These are phyloP conservation scores for Blastobasis adustella DNA, from an alignment of 2,888 invertebrate genomes.

Conservation along the genomic window DNA sequence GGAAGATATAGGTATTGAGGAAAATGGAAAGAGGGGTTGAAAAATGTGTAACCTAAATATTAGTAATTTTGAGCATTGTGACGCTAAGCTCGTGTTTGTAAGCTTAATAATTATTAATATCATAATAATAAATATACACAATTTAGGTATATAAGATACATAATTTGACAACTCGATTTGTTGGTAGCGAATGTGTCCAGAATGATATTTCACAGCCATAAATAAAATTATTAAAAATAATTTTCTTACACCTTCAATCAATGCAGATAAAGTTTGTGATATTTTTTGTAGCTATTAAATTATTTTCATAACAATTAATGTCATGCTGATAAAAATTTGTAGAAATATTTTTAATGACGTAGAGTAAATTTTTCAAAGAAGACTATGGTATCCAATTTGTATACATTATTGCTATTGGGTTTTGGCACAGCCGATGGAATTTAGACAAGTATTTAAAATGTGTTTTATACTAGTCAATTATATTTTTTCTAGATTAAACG, in stretches of 20 bases:
- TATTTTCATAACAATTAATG: neutral
- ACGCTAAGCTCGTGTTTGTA: conserved; percentile 60
- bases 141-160: conserved; percentile 18
- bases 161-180: conserved; percentile 24
- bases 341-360: conserved; percentile 1
- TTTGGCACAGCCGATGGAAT: conserved; percentile 2
- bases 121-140: conserved; percentile 19
- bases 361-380: too few species aligned
- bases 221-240: conserved; percentile 3
- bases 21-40: conserved; percentile 18
- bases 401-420: too few species aligned
- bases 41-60: conserved; percentile 26
- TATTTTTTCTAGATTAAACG: too few species aligned
- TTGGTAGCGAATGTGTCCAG: neutral
- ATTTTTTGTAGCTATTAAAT: neutral
- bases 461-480: neutral
- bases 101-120: conserved; percentile 44
- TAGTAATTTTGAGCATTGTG: conserved; percentile 47
- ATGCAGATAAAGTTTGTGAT: too few species aligned
- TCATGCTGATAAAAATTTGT: neutral
- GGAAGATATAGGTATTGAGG: neutral
- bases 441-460: conserved; percentile 2
- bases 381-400: too few species aligned
- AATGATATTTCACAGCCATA: conserved; percentile 6
- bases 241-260: neutral